Evolutionary conservation across 1,140 invertebrate genomes (phyloP).

Genomic region (Octopus bimaculoides): DNA sequence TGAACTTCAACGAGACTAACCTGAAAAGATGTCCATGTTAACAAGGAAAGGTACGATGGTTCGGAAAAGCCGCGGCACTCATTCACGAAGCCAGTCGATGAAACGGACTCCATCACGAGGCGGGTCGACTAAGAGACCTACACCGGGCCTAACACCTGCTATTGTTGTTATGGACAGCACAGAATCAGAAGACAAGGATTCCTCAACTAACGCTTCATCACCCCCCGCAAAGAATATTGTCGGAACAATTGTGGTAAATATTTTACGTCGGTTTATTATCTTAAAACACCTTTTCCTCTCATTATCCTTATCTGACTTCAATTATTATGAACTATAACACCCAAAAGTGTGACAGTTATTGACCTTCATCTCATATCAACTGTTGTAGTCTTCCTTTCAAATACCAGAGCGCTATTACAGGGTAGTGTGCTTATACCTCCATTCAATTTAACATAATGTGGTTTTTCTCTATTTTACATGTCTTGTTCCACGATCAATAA

Average conservation of each 20-base stretch:
- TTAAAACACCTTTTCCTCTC: too few species aligned
- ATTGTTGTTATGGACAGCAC: constrained; percentile 20
- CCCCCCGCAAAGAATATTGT: constrained; percentile 17
- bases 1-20: neutral
- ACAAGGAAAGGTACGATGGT: constrained; percentile 25
- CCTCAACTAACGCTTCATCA: constrained; percentile 7
- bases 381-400: too few species aligned
- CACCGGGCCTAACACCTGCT: constrained; percentile 3
- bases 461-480: too few species aligned
- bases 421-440: too few species aligned
- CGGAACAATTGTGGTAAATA: constrained; percentile 21
- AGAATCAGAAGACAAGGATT: constrained; percentile 20
- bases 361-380: too few species aligned
- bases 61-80: constrained; percentile 17
- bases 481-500: too few species aligned
- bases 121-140: constrained; percentile 16
- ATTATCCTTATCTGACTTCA: too few species aligned
- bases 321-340: too few species aligned
- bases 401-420: too few species aligned
- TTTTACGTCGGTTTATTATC: too few species aligned
- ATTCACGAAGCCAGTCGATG: constrained; percentile 20
- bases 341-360: too few species aligned
- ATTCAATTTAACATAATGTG: too few species aligned
- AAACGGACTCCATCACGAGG: constrained; percentile 20
- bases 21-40: constrained; percentile 18